These are phyloP conservation scores for Grapholita molesta DNA, from an alignment of 1,140 invertebrate genomes.

Conservation along the genomic window DNA sequence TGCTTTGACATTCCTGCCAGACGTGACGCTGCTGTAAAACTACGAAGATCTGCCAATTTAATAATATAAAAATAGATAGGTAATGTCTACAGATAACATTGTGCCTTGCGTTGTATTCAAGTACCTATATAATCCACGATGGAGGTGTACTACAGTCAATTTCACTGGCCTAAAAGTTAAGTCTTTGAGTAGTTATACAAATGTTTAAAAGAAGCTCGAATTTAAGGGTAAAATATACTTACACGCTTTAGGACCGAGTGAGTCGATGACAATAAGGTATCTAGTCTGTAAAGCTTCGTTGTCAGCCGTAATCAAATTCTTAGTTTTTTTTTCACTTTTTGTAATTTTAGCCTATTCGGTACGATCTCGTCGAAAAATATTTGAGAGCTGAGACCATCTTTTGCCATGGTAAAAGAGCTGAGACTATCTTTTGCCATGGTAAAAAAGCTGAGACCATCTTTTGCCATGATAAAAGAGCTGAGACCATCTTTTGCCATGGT, in stretches of 20 bases:
- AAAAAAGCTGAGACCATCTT: too few species aligned
- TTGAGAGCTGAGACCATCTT: too few species aligned
- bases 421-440: too few species aligned
- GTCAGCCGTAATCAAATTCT: too few species aligned
- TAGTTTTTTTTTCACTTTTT: too few species aligned
- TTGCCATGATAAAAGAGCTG: too few species aligned
- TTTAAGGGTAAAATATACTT: slow-evolving; percentile 49
- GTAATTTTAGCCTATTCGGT: too few species aligned
- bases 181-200: slow-evolving; percentile 56
- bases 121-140: slow-evolving; percentile 51
- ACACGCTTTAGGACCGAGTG: slow-evolving; percentile 51
- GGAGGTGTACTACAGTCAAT: slow-evolving; percentile 69
- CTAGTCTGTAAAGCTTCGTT: slow-evolving; percentile 69
- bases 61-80: slow-evolving; percentile 37
- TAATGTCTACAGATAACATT: slow-evolving; percentile 45
- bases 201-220: slow-evolving; percentile 60
- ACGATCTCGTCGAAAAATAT: too few species aligned
- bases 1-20: slow-evolving; percentile 2
- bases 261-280: slow-evolving; percentile 69
- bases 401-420: too few species aligned
- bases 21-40: not conserved
- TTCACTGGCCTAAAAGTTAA: slow-evolving; percentile 61
- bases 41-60: slow-evolving; percentile 17
- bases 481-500: too few species aligned
- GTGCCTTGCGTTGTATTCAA: slow-evolving; percentile 72